Base-by-base conservation (phyloP, 2,888 invertebrate genomes). In the Holacanthella duospinosa region DNA sequence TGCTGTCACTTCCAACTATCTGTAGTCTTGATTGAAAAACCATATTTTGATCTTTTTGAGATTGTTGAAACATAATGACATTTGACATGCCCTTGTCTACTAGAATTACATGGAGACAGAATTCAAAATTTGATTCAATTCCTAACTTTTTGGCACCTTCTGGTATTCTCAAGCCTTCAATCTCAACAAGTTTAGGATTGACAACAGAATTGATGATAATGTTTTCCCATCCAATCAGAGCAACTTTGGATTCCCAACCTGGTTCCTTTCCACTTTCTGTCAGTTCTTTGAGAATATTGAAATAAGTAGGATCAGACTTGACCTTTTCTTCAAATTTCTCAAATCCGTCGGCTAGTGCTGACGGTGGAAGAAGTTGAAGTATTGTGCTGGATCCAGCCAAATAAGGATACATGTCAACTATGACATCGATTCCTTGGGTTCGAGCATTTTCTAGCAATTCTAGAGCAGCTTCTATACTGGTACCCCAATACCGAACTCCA, bases 341-440 rank as follows among this genome's bases (percentile, higher is more conserved):
- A 43, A 71, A 64, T 9, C 71, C 71, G 19, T 66, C 64, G n/a
- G 67, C 48, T 65, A 66, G 64, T 0, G 71, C 63, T 2, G 70
- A 70, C 2, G 71, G 71, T 0, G 71, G 71, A 0, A 71, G 56
- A 1, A 71, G 54, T 21, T 71, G 71, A 1, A 71, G 57, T 60
- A 71, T 71, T 57, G 71, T 71, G 1, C 64, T 64, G 6, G 68
- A 68, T 4, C 71, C 71, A 19, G 71, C 71, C 19, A 70, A 43
- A 54, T 71, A 71, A 12, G 71, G 71, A 57, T 71, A 71, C 71
- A 71, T 71, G 43, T 71, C 71, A 12, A 71, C 67, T 2, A 64
- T 65, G 2, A 71, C 62, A 53, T 71, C 70, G 28, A 71, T 64
- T 27, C 69, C 68, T 12, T 58, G 36, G 2, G 61, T 55, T 29